These are phyloP conservation scores for Percina caprodes DNA, from an alignment of 2,113 vertebrate genomes.

Conservation along the genomic window DNA sequence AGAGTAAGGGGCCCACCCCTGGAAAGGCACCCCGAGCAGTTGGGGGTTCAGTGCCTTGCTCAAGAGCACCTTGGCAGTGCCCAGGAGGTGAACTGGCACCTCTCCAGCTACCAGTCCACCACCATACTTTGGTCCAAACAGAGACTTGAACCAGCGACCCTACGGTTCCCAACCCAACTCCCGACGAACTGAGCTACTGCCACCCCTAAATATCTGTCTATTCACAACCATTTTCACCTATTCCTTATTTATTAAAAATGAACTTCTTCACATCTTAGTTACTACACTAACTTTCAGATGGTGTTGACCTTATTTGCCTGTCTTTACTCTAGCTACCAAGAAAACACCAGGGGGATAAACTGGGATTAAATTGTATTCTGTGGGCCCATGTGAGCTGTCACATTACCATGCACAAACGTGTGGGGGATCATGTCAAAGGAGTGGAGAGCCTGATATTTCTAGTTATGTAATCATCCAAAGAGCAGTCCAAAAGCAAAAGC, in stretches of 20 bases:
- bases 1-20: too few species aligned
- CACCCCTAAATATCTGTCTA: neutral
- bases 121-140: too few species aligned
- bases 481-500: constrained; percentile 19
- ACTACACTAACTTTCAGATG: constrained; percentile 33
- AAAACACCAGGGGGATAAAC: constrained; percentile 40
- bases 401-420: constrained; percentile 41
- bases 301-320: constrained; percentile 23
- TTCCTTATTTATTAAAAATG: constrained; percentile 26
- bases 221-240: constrained; percentile 38
- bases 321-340: constrained; percentile 18
- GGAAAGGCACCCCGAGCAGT: too few species aligned
- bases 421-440: constrained; percentile 56
- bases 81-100: too few species aligned
- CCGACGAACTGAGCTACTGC: too few species aligned
- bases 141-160: too few species aligned
- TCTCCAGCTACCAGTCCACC: too few species aligned
- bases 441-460: constrained; percentile 37
- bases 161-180: too few species aligned
- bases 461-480: constrained; percentile 25
- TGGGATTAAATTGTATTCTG: constrained; percentile 54
- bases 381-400: constrained; percentile 34
- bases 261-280: constrained; percentile 37
- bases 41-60: too few species aligned
- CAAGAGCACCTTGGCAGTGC: too few species aligned